phyloP scores from a whole-genome alignment of 2,888 invertebrate genomes.

The Xestia xanthographa region DNA sequence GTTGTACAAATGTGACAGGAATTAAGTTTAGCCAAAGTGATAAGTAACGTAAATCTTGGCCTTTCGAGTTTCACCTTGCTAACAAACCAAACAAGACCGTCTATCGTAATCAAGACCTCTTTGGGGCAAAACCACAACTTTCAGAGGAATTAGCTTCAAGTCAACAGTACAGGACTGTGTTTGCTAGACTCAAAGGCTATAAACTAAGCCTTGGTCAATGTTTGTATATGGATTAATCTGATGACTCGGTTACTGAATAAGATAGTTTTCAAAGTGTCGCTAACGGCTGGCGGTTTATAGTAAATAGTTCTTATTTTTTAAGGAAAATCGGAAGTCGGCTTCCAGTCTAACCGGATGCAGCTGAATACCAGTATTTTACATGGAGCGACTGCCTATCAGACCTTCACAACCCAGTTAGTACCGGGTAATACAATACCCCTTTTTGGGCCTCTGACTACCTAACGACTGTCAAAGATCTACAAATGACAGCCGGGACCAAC shows the following conservation, averaged over 20 bases:
- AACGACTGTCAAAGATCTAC: too few relatives aligned
- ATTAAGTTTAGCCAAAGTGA: background rate
- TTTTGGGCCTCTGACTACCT: too few relatives aligned
- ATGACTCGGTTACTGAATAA: background rate
- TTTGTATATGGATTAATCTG: background rate
- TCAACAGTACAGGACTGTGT: background rate
- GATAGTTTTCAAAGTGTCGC: background rate
- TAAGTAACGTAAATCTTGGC: background rate
- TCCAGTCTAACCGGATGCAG: too few relatives aligned
- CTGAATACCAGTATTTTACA: too few relatives aligned
- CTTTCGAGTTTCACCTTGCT: background rate
- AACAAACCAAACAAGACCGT: background rate
- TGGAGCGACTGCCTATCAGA: too few relatives aligned
- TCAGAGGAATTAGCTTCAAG: slow-evolving; percentile 7
- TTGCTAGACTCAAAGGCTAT: slow-evolving; percentile 7
- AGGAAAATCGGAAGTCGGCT: too few relatives aligned
- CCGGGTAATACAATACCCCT: too few relatives aligned
- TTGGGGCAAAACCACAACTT: slow-evolving; percentile 9
- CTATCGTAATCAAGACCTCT: background rate
- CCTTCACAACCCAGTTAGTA: too few relatives aligned
- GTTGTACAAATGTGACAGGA: background rate
- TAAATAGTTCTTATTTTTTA: background rate
- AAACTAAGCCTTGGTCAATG: background rate
- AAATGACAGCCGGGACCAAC: too few relatives aligned
- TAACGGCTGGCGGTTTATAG: background rate